A percentile compares a stretch with the other conserved stretches of the same genome.
Conservation (phyloP, 2,113 vertebrate genomes). For the Microtus pennsylvanicus region DNA sequence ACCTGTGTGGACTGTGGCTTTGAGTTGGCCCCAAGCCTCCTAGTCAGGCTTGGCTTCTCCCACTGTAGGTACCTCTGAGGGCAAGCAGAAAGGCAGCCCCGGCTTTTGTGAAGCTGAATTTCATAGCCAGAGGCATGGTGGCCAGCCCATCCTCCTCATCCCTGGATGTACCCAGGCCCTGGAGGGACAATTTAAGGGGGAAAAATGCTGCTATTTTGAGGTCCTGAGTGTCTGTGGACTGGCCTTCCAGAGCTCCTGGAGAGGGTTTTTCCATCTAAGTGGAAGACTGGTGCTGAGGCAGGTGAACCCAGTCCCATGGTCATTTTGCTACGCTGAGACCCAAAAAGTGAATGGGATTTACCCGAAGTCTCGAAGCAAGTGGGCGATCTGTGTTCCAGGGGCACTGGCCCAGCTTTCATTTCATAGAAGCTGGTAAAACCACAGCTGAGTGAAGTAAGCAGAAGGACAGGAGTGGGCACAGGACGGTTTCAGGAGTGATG, state of each 20-base stretch:
- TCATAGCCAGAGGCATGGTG: constrained; percentile 32
- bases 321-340: background rate
- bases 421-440: background rate
- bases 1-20: constrained; percentile 1
- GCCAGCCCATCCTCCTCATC: background rate
- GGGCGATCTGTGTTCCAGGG: background rate
- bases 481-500: background rate
- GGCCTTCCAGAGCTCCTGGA: constrained; percentile 50
- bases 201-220: constrained; percentile 80
- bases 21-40: constrained; percentile 6
- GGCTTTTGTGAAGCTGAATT: constrained; percentile 71
- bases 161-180: background rate
- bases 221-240: constrained; percentile 57
- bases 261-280: constrained; percentile 24
- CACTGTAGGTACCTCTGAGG: background rate
- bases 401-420: background rate
- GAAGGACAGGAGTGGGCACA: background rate
- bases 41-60: background rate
- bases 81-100: constrained; percentile 33
- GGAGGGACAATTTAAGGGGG: background rate
- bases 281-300: background rate
- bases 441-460: background rate
- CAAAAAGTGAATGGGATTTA: constrained; percentile 3
- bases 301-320: background rate
- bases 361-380: constrained; percentile 11